Conservation (phyloP, 2,113 vertebrate genomes). For the Forbesichthys agassizii region DNA sequence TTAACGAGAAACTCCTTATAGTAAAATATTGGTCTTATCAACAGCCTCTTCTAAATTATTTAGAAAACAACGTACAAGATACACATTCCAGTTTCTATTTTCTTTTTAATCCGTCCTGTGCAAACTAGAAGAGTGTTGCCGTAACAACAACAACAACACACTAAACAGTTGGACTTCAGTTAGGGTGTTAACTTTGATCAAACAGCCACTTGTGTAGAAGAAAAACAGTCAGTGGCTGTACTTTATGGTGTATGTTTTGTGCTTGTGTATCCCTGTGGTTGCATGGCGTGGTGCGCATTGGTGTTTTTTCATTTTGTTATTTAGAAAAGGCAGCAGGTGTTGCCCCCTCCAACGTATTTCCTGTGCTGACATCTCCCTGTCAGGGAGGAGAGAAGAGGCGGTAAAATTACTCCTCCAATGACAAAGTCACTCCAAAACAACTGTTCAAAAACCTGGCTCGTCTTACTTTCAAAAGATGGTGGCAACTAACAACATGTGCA, state of each 20-base stretch:
- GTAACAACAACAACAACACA: constrained; percentile 2
- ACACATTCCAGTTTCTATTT: not conserved
- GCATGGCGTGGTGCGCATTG: constrained; percentile 35
- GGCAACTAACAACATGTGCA: not conserved
- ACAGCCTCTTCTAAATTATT: not conserved
- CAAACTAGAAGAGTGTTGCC: not conserved
- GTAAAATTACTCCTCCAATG: constrained; percentile 18
- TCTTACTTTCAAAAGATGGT: constrained; percentile 1
- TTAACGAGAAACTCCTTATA: not conserved
- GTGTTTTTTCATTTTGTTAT: constrained; percentile 27
- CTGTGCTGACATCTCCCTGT: constrained; percentile 62
- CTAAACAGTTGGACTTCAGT: constrained; percentile 44
- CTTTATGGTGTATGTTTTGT: constrained; percentile 23
- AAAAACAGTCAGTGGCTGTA: constrained; percentile 30
- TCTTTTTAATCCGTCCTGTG: constrained; percentile 3
- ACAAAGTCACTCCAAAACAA: constrained; percentile 49
- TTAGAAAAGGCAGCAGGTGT: constrained; percentile 73
- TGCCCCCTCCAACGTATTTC: constrained; percentile 72
- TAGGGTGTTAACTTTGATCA: constrained; percentile 43
- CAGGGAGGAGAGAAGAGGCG: constrained; percentile 27
- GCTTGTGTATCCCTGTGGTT: constrained; percentile 28
- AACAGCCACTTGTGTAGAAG: constrained; percentile 49
- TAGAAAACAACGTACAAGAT: not conserved
- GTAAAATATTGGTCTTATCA: not conserved
- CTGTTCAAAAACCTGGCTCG: constrained; percentile 22